Percentiles rank a stretch among this genome's conserved stretches.
Conservation (phyloP, 2,113 vertebrate genomes). For the Ammospiza caudacuta region DNA sequence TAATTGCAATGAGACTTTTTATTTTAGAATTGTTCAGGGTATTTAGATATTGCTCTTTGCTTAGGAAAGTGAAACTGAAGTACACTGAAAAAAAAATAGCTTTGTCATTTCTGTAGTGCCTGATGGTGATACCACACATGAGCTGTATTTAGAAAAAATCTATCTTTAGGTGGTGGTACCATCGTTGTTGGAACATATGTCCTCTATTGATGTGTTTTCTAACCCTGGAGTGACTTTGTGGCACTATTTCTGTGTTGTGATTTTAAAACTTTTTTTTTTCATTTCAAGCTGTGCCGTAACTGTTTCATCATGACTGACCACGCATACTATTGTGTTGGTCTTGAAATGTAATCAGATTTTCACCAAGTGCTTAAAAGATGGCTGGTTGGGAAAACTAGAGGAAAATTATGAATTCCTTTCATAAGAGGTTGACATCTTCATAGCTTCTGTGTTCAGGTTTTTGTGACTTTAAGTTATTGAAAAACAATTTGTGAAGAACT, state of each 20-base stretch:
- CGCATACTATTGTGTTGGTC: not conserved
- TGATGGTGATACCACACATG: not conserved
- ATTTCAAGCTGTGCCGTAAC: rapidly evolving
- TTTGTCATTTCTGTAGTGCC: not conserved
- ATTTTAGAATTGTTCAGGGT: not conserved
- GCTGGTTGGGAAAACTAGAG: not conserved
- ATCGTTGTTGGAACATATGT: not conserved
- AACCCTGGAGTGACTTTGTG: not conserved
- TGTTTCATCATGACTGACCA: not conserved
- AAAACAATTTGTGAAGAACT: not conserved
- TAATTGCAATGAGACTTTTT: not conserved
- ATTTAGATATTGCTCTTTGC: not conserved
- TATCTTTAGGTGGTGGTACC: not conserved
- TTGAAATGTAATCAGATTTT: not conserved
- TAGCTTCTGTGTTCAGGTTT: not conserved
- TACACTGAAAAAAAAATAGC: not conserved
- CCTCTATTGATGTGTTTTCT: not conserved
- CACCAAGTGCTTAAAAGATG: not conserved
- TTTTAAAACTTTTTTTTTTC: not conserved
- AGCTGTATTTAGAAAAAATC: not conserved
- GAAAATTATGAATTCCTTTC: not conserved
- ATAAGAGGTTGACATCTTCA: not conserved
- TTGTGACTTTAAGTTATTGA: not conserved
- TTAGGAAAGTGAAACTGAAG: not conserved
- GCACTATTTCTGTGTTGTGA: not conserved